phyloP scores from a whole-genome alignment of 2,888 invertebrate species.

The Leucania comma region DNA sequence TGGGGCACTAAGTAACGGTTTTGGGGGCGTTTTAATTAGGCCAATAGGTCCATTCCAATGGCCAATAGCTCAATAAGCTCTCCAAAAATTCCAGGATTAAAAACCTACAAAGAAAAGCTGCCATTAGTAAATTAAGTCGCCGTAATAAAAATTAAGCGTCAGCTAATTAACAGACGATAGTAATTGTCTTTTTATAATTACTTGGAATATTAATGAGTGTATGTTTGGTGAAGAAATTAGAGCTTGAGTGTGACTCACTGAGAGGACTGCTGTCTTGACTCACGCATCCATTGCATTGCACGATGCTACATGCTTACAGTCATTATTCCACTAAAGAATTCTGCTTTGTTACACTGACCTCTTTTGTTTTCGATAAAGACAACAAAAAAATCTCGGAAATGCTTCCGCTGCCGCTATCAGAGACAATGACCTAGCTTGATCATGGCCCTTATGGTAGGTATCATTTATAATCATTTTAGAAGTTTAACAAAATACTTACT shows the following conservation, averaged over 20 bases:
- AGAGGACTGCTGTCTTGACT: conserved; percentile 54
- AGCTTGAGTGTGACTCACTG: conserved; percentile 61
- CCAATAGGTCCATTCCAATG: background rate
- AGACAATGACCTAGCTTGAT: background rate
- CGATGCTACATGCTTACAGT: conserved; percentile 40
- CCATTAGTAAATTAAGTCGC: conserved; percentile 35
- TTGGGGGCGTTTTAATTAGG: background rate
- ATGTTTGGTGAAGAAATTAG: conserved; percentile 65
- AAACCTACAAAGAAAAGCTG: background rate
- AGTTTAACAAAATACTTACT: background rate
- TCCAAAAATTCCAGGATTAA: background rate
- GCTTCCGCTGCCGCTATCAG: background rate
- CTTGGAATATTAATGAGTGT: conserved; percentile 61
- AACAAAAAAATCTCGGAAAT: conserved; percentile 46
- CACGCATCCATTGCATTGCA: conserved; percentile 54
- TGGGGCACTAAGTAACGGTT: background rate
- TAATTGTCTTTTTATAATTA: conserved; percentile 54
- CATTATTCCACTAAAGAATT: conserved; percentile 59
- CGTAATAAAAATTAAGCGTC: conserved; percentile 24
- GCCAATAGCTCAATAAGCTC: background rate
- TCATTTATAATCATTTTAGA: background rate
- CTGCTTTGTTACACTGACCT: conserved; percentile 59
- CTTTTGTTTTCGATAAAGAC: conserved; percentile 45
- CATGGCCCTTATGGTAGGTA: background rate
- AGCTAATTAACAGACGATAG: conserved; percentile 31